Conservation (phyloP, 2,888 invertebrate species). For the Carabus problematicus region DNA sequence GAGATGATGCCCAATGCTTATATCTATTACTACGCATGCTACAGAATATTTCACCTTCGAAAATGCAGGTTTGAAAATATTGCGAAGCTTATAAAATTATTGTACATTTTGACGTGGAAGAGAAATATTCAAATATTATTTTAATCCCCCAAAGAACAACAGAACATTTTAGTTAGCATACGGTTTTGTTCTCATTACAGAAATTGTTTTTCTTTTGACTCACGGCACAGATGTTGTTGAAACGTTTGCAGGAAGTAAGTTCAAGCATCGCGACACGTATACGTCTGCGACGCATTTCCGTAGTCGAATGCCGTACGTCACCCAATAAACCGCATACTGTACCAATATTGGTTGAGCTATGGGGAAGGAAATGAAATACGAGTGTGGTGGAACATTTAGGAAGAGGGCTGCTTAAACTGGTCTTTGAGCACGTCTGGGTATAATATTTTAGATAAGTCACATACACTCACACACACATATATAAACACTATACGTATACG, state of each 20-base stretch:
- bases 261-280: constrained; percentile 5
- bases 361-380: not conserved
- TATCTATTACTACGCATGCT: too few relatives aligned
- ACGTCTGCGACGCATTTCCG: constrained; percentile 25
- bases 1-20: not conserved
- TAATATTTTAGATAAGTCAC: not conserved
- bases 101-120: too few relatives aligned
- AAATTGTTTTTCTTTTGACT: constrained; percentile 2
- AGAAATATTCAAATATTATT: too few relatives aligned
- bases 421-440: not conserved
- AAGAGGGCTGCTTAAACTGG: not conserved
- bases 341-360: constrained; percentile 26
- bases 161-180: too few relatives aligned
- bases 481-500: not conserved
- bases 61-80: too few relatives aligned
- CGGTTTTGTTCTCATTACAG: not conserved
- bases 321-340: constrained; percentile 29
- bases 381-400: constrained; percentile 18
- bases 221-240: not conserved
- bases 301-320: constrained; percentile 9
- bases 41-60: too few relatives aligned
- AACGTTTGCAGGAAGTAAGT: constrained; percentile 1
- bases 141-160: too few relatives aligned
- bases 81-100: too few relatives aligned
- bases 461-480: not conserved